Evolutionary conservation across 2,797 vertebrate genomes (phyloP), one percentile per base, ranked within the genome.

Genomic region (Gobionotothen gibberifrons): DNA sequence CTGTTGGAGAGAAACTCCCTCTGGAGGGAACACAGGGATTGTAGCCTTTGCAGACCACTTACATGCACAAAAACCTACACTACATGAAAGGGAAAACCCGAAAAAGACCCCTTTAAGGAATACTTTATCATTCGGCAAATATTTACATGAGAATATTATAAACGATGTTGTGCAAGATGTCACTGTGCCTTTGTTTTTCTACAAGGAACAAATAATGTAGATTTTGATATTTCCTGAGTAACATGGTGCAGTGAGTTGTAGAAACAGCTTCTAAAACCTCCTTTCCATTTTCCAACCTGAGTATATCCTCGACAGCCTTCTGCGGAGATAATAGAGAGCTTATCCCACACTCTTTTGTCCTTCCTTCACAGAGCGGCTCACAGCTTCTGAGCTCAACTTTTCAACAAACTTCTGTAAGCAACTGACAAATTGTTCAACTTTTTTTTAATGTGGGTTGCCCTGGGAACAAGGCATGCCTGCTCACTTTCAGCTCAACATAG

Each of bases 401-500:
- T 19, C 8, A 60, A 26, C 40, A 48, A 48, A 48, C 47, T 48
- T 48, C 47, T 19, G n/a, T 4, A 10, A 48, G 19, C 47, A 48
- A 48, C 47, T 48, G 47, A 48, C 47, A 48, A 48, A 48, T 19
- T 48, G n/a, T 0, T 10, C 47, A 48, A 48, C 47, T 48, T 48
- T 48, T 48, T 11, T 19, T 48, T 17, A 48, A 48, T 48, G 47
- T n/a, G 4, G 47, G 47, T 48, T 48, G 22, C 69, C 60, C 9
- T 13, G 68, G 65, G 69, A 76, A 80, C 63, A 2, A 65, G 47
- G 12, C 51, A 8, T 6, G 36, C 46, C 19, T 2, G 63, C 79
- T 67, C 54, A 8, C 72, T 78, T 80, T 81, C 72, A 67, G 66
- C 78, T 76, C 40, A 46, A 80, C 79, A 69, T 72, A 65, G 76